These are phyloP conservation scores for Tribolium castaneum DNA, from an alignment of 1,140 invertebrate genomes.

Conservation along the genomic window DNA sequence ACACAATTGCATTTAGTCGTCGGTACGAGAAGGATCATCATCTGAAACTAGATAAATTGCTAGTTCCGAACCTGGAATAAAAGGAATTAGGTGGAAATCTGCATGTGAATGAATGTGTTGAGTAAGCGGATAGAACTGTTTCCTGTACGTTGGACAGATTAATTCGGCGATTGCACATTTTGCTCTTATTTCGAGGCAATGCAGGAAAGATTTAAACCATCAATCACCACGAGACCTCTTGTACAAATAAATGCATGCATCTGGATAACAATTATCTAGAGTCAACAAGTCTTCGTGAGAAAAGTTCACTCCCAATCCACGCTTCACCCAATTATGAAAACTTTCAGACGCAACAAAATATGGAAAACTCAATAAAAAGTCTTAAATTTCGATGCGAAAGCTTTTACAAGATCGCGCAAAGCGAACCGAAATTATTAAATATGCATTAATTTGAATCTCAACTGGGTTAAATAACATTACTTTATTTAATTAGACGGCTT, in stretches of 20 bases:
- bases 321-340: background rate
- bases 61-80: conserved; percentile 18
- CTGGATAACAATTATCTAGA: background rate
- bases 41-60: conserved; percentile 12
- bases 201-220: background rate
- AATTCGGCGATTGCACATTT: conserved; percentile 2
- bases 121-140: conserved; percentile 26
- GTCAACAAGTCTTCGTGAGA: background rate
- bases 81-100: conserved; percentile 33
- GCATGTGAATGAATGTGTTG: conserved; percentile 27
- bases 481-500: background rate
- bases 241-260: background rate
- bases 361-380: background rate
- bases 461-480: background rate
- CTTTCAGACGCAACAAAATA: background rate
- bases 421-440: background rate
- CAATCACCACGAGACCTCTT: background rate
- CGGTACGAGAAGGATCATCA: conserved; percentile 2
- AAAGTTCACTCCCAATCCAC: background rate
- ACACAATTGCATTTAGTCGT: conserved; percentile 9
- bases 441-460: background rate
- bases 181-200: background rate
- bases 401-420: background rate
- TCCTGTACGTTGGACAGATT: conserved; percentile 24
- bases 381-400: background rate